phyloP scores from a whole-genome alignment of 2,888 invertebrate species.

The Coremacera marginata region DNA sequence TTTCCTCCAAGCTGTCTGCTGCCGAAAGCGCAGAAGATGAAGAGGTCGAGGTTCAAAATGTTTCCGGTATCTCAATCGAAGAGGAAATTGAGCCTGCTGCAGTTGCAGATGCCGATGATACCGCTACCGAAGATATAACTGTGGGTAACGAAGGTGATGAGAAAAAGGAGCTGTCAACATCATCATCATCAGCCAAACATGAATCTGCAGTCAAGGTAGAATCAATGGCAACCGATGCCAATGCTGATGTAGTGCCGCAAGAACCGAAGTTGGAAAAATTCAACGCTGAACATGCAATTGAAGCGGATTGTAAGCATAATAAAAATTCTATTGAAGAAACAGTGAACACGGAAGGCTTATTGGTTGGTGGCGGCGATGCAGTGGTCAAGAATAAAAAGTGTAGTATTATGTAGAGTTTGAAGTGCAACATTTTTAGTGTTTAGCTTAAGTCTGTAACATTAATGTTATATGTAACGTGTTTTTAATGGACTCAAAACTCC shows the following conservation, averaged over 20 bases:
- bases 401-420: constrained; percentile 51
- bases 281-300: constrained; percentile 17
- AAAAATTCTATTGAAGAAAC: constrained; percentile 48
- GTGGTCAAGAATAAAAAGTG: constrained; percentile 51
- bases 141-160: constrained; percentile 53
- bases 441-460: constrained; percentile 14
- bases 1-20: constrained; percentile 43
- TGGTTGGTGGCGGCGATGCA: constrained; percentile 47
- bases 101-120: constrained; percentile 34
- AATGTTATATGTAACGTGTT: constrained; percentile 31
- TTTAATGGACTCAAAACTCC: not conserved
- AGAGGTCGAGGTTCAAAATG: constrained; percentile 61
- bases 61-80: constrained; percentile 60
- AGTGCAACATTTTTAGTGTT: not conserved
- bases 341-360: constrained; percentile 43
- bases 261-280: constrained; percentile 31
- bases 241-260: constrained; percentile 20
- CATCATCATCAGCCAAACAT: constrained; percentile 46
- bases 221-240: constrained; percentile 19
- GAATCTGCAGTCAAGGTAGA: constrained; percentile 33
- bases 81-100: constrained; percentile 49
- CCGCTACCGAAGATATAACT: constrained; percentile 51
- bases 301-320: constrained; percentile 39
- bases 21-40: constrained; percentile 48
- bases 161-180: constrained; percentile 48